These are phyloP conservation scores for Heteronetta atricapilla DNA, from an alignment of 2,113 vertebrate genomes.

Conservation along the genomic window DNA sequence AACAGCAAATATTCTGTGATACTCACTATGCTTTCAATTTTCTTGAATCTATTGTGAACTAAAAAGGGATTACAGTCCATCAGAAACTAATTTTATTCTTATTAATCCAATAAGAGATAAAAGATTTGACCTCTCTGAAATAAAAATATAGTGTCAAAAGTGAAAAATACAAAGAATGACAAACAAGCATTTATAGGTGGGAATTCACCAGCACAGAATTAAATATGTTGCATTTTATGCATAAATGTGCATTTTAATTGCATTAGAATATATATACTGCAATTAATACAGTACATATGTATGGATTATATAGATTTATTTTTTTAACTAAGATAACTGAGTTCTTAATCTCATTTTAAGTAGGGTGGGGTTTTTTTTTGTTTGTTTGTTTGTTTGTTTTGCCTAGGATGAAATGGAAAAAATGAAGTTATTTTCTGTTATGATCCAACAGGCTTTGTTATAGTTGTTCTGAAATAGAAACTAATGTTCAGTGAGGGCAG, in stretches of 20 bases:
- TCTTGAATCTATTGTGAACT: neutral
- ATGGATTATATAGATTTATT: neutral
- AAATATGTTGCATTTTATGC: conserved; percentile 28
- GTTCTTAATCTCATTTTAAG: conserved; percentile 44
- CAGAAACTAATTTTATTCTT: neutral
- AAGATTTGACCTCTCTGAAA: neutral
- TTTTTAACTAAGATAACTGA: neutral
- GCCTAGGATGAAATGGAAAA: neutral
- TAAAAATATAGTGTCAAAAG: neutral
- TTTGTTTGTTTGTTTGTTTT: neutral
- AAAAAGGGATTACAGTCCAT: neutral
- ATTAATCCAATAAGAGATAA: neutral
- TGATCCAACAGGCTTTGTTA: conserved; percentile 14
- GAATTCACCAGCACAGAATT: neutral
- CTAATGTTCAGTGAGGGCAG: conserved; percentile 43
- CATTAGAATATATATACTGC: neutral
- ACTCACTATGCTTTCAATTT: conserved; percentile 46
- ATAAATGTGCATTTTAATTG: conserved; percentile 37
- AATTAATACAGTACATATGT: neutral
- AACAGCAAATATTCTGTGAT: conserved; percentile 11
- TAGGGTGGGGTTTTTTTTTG: neutral
- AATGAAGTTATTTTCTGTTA: conserved; percentile 28
- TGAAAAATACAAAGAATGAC: conserved; percentile 33
- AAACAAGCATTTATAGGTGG: conserved; percentile 18
- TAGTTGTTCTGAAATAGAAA: conserved; percentile 62